A percentile compares a stretch with the other conserved stretches of the same genome.
Conservation (phyloP, 2,888 invertebrate species). For the Lithophane socia region DNA sequence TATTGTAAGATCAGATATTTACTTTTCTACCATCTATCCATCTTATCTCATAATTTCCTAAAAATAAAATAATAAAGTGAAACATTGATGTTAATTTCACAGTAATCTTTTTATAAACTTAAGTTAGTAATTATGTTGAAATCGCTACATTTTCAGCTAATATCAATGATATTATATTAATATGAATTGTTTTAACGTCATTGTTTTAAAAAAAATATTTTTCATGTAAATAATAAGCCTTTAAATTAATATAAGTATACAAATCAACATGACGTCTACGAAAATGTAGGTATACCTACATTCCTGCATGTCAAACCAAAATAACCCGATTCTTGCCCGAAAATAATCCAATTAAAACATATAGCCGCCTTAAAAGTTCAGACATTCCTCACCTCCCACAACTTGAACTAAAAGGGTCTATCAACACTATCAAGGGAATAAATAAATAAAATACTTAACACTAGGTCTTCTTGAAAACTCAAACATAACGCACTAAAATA, state of each 20-base stretch:
- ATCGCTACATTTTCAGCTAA: not conserved
- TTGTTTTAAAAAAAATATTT: not conserved
- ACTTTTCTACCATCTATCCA: not conserved
- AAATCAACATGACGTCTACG: too few species aligned
- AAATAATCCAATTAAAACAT: slow-evolving; percentile 17
- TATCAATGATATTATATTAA: too few species aligned
- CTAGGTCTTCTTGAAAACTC: not conserved
- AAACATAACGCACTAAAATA: not conserved
- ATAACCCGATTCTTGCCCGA: not conserved
- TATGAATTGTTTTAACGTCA: not conserved
- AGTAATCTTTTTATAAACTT: not conserved
- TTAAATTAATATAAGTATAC: not conserved
- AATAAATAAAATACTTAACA: slow-evolving; percentile 20
- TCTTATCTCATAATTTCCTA: not conserved
- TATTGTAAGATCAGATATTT: not conserved
- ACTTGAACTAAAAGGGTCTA: slow-evolving; percentile 1
- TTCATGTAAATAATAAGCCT: not conserved
- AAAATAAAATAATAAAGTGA: not conserved
- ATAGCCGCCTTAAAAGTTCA: slow-evolving; percentile 11
- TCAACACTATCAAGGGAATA: not conserved
- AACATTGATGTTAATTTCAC: not conserved
- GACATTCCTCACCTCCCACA: slow-evolving; percentile 10
- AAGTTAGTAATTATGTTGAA: not conserved
- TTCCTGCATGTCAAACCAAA: slow-evolving; percentile 2
- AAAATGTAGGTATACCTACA: not conserved